Percentiles rank a stretch among this genome's conserved stretches.
Evolutionary conservation across 2,888 invertebrate genomes (phyloP).

Genomic region (Spisula subtruncata): DNA sequence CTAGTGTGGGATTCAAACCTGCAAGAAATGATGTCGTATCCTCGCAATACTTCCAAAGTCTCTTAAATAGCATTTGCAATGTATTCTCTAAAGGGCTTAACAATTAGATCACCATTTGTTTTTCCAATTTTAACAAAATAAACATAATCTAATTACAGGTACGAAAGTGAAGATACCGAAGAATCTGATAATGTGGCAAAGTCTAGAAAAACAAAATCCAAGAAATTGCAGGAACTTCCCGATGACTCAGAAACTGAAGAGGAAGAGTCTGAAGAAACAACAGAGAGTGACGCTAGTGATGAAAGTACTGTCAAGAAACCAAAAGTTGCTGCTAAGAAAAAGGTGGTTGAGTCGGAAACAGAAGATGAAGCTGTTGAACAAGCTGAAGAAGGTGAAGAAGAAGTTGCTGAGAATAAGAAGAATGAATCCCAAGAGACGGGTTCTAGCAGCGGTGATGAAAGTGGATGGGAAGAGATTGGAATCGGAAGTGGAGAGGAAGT

Average conservation of each 20-base stretch:
- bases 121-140: no score
- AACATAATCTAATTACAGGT: conserved; percentile 27
- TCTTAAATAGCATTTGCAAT: no score
- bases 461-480: conserved; percentile 60
- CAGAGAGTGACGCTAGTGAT: conserved; percentile 54
- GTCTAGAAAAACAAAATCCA: conserved; percentile 16
- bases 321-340: conserved; percentile 60
- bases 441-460: conserved; percentile 28
- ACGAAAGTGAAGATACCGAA: conserved; percentile 58
- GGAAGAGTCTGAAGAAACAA: conserved; percentile 44
- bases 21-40: no score
- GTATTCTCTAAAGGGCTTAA: no score
- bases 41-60: no score
- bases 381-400: conserved; percentile 58
- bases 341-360: conserved; percentile 62
- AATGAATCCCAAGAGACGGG: conserved; percentile 47
- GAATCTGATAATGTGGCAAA: conserved; percentile 2
- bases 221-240: conserved; percentile 29
- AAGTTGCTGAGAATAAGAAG: conserved; percentile 55
- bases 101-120: no score
- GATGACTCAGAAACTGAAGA: conserved; percentile 49
- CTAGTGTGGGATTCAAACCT: no score
- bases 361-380: conserved; percentile 58
- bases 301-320: conserved; percentile 44
- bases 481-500: conserved; percentile 38